A percentile compares a stretch with the other conserved stretches of the same genome.
phyloP scores from a whole-genome alignment of 2,888 invertebrate species.

The Cylloceria caligata region DNA sequence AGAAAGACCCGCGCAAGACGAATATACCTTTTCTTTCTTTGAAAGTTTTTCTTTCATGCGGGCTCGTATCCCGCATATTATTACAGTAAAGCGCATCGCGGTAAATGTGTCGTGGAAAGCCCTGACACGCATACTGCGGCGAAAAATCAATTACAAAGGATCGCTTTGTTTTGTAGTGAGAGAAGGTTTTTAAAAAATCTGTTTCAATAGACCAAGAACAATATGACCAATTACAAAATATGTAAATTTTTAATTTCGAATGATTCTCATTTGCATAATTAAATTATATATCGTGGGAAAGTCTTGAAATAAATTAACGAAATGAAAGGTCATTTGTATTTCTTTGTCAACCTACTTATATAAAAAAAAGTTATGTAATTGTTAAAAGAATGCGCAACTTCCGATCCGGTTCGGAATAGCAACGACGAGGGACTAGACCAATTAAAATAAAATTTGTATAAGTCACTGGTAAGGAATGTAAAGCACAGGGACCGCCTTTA shows the following conservation, averaged over 20 bases:
- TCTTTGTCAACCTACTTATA: background rate
- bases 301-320: background rate
- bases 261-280: conserved; percentile 1
- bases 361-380: conserved; percentile 6
- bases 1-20: conserved; percentile 26
- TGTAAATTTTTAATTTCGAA: background rate
- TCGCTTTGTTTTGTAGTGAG: background rate
- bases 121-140: background rate
- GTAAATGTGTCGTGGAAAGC: background rate
- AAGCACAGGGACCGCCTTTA: conserved; percentile 12
- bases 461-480: conserved; percentile 67
- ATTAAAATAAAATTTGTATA: conserved; percentile 74
- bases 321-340: background rate
- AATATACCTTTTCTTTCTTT: conserved; percentile 19
- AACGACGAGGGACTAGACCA: conserved; percentile 59
- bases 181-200: conserved; percentile 1
- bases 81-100: background rate
- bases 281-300: background rate
- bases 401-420: background rate
- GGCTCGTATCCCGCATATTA: background rate
- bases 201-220: no score
- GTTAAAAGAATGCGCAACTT: background rate
- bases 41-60: background rate
- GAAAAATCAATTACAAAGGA: conserved; percentile 31
- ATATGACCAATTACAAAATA: no score